phyloP scores from a whole-genome alignment of 2,888 invertebrate genomes.

The Linnaemya tessellans region DNA sequence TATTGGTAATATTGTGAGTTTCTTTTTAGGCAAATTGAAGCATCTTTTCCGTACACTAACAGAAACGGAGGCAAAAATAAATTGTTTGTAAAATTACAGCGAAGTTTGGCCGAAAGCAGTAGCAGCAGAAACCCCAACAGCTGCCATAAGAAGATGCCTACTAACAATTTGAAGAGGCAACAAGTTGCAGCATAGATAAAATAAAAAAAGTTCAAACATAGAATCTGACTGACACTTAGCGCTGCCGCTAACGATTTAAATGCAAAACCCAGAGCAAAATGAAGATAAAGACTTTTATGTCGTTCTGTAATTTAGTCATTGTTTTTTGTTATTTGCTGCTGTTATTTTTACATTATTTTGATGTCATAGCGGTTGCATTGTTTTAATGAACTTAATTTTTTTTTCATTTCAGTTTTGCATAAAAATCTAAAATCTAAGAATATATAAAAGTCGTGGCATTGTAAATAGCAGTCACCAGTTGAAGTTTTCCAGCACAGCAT shows the following conservation, averaged over 20 bases:
- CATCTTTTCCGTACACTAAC: conserved; percentile 53
- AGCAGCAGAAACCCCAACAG: conserved; percentile 4
- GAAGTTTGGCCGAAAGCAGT: conserved; percentile 28
- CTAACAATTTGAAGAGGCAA: conserved; percentile 6
- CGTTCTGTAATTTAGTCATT: conserved; percentile 63
- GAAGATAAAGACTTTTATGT: conserved; percentile 58
- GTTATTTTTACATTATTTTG: conserved; percentile 43
- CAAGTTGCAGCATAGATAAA: conserved; percentile 45
- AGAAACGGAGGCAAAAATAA: conserved; percentile 36
- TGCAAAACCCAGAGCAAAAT: conserved; percentile 38
- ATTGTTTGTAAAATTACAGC: conserved; percentile 52
- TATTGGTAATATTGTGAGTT: conserved; percentile 44
- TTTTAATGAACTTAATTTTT: conserved; percentile 68
- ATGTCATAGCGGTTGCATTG: conserved; percentile 60
- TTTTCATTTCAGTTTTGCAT: conserved; percentile 46
- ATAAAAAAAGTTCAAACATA: conserved; percentile 16
- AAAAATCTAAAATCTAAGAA: conserved; percentile 54
- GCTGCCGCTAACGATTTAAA: conserved; percentile 27
- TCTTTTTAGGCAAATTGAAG: conserved; percentile 63
- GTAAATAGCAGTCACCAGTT: conserved; percentile 63
- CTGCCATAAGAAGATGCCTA: conserved; percentile 15
- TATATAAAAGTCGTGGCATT: conserved; percentile 71
- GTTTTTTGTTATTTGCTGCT: conserved; percentile 27
- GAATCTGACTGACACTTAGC: conserved; percentile 42
- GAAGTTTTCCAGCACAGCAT: conserved; percentile 58